These are phyloP conservation scores for Ginglymostoma cirratum DNA, from an alignment of 2,113 vertebrate genomes.

Conservation along the genomic window DNA sequence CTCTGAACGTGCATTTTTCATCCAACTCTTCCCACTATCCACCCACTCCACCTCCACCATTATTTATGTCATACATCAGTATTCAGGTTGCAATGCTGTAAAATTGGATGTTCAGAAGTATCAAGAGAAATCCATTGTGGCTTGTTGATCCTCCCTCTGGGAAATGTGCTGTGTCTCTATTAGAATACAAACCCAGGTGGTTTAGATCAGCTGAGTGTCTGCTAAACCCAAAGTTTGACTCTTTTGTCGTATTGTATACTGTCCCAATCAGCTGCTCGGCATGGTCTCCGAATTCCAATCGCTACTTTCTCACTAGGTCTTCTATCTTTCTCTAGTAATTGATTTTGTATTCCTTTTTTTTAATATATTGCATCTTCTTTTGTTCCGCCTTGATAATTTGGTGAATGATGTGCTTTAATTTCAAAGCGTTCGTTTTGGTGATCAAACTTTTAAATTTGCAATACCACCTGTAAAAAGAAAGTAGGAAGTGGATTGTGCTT, in stretches of 20 bases:
- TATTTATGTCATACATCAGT: background rate
- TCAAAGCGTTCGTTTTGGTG: background rate
- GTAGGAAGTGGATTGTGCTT: background rate
- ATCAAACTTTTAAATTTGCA: background rate
- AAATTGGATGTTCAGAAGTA: background rate
- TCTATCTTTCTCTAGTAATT: background rate
- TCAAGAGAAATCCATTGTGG: background rate
- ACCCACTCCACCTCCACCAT: background rate
- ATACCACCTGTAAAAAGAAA: background rate
- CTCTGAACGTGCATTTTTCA: background rate
- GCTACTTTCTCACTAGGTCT: background rate
- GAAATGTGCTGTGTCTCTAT: background rate
- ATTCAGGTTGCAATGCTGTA: background rate
- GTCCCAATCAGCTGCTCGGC: background rate
- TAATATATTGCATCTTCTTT: background rate
- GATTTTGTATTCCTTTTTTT: background rate
- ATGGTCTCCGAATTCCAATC: background rate
- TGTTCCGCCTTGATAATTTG: background rate
- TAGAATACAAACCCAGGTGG: background rate
- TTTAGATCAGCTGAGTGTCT: background rate
- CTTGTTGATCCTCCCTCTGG: background rate
- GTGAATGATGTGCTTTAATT: background rate
- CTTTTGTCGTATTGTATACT: background rate
- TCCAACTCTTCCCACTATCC: background rate
- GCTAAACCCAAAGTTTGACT: background rate